Conservation (phyloP, 2,797 vertebrate genomes). For the Lagothrix lagotricha region DNA sequence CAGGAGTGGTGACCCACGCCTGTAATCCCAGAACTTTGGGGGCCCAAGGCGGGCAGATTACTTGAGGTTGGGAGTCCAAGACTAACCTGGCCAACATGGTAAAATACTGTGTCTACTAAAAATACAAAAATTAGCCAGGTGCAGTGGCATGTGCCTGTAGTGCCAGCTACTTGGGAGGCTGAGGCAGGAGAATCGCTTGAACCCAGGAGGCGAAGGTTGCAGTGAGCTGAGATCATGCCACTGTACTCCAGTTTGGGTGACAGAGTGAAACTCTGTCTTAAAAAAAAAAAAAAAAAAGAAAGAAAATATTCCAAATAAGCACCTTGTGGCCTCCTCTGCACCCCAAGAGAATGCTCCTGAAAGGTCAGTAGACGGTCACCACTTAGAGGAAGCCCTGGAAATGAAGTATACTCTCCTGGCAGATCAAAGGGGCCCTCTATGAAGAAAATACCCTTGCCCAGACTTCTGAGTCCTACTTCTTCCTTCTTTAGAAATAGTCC, state of each 20-base stretch:
- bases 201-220: background rate
- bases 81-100: background rate
- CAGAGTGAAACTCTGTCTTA: background rate
- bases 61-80: background rate
- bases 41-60: background rate
- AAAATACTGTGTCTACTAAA: background rate
- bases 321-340: background rate
- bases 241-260: background rate
- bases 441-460: background rate
- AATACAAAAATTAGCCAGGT: background rate
- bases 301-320: background rate
- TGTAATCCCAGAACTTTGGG: background rate
- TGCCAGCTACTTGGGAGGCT: background rate
- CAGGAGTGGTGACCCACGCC: background rate
- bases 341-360: background rate
- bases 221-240: background rate
- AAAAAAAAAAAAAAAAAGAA: background rate
- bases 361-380: background rate
- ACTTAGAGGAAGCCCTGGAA: conserved; percentile 47
- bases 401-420: background rate
- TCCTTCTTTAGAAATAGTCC: conserved; percentile 30
- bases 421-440: conserved; percentile 32
- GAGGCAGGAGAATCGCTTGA: background rate
- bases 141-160: rapidly evolving
- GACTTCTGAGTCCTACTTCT: conserved; percentile 40